Evolutionary conservation across 1,140 invertebrate species (phyloP).

Genomic region (Zaprionus capensis): DNA sequence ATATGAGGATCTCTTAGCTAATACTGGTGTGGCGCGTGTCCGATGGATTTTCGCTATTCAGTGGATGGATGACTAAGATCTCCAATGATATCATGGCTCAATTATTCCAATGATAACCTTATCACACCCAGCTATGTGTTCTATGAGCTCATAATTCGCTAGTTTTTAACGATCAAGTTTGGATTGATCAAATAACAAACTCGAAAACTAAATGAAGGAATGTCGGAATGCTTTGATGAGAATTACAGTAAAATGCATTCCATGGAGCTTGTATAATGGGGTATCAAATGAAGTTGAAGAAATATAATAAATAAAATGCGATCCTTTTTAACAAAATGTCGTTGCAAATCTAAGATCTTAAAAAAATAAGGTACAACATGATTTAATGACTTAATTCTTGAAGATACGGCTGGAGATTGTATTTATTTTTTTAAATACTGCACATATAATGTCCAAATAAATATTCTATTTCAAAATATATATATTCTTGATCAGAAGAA

Average conservation of each 20-base stretch:
- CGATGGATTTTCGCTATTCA: not conserved
- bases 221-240: not conserved
- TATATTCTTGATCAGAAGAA: not conserved
- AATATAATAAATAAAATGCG: not conserved
- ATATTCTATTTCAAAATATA: not conserved
- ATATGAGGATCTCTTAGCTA: not conserved
- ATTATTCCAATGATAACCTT: constrained; percentile 5
- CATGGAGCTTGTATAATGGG: not conserved
- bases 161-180: not conserved
- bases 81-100: constrained; percentile 26
- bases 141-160: constrained; percentile 1
- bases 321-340: too few relatives aligned
- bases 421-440: too few relatives aligned
- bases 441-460: too few relatives aligned
- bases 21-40: constrained; percentile 9
- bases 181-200: not conserved
- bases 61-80: constrained; percentile 33
- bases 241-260: not conserved
- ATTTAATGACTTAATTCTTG: too few relatives aligned
- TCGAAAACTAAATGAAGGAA: not conserved
- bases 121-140: not conserved
- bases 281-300: not conserved
- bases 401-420: too few relatives aligned
- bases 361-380: too few relatives aligned
- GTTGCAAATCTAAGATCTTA: too few relatives aligned